phyloP scores from a whole-genome alignment of 1,140 invertebrate genomes.

The Oreohelix idahoensis region DNA sequence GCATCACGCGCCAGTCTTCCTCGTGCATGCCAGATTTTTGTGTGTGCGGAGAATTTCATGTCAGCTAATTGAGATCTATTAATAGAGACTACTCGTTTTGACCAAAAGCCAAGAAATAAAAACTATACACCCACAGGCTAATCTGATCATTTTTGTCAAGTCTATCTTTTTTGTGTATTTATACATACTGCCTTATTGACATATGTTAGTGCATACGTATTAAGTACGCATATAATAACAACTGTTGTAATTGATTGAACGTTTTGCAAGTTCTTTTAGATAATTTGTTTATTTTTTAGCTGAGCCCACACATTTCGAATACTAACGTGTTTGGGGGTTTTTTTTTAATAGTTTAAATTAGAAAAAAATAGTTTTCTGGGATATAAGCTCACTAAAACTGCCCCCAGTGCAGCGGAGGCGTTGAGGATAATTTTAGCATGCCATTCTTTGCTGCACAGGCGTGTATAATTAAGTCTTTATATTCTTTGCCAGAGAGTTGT shows the following conservation, averaged over 20 bases:
- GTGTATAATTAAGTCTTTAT: constrained; percentile 10
- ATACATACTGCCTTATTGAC: too few relatives aligned
- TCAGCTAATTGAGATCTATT: too few relatives aligned
- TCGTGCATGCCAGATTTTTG: too few relatives aligned
- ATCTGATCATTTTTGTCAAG: too few relatives aligned
- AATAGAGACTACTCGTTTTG: too few relatives aligned
- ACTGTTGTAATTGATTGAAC: not conserved
- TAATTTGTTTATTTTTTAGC: not conserved
- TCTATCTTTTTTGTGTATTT: too few relatives aligned
- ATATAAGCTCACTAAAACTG: not conserved
- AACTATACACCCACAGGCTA: too few relatives aligned
- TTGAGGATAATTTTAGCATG: not conserved
- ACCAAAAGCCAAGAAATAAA: too few relatives aligned
- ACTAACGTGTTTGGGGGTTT: too few relatives aligned
- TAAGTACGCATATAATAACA: not conserved
- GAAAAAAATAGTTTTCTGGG: not conserved
- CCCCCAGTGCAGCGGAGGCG: not conserved
- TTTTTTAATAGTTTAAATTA: not conserved
- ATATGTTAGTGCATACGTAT: too few relatives aligned
- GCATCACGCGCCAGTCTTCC: too few relatives aligned
- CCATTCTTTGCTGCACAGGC: not conserved
- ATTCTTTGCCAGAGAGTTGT: constrained; percentile 4
- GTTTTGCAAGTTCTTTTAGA: not conserved
- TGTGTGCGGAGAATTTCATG: too few relatives aligned
- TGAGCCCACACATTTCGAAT: not conserved